These are phyloP conservation scores for Haemorhous mexicanus DNA, from an alignment of 2,113 vertebrate genomes.

Conservation along the genomic window DNA sequence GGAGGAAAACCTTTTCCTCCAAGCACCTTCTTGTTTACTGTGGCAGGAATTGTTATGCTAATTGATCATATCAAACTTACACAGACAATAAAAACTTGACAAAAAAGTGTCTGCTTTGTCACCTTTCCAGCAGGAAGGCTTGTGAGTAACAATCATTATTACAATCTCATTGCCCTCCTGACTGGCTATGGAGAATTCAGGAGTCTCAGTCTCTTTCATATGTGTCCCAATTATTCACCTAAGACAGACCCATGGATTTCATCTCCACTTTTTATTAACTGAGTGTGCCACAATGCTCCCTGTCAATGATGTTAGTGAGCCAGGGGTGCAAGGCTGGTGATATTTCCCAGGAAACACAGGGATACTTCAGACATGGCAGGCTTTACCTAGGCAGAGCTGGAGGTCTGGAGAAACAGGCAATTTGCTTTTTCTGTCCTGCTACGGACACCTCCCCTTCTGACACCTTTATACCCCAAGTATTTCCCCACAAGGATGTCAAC, in stretches of 20 bases:
- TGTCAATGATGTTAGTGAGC: background rate
- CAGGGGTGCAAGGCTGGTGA: background rate
- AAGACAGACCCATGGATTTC: background rate
- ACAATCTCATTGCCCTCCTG: background rate
- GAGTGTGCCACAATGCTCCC: background rate
- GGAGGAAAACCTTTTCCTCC: background rate
- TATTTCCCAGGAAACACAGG: background rate
- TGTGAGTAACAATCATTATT: background rate
- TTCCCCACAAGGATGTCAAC: background rate
- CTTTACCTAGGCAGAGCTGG: too few species aligned
- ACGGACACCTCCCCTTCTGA: background rate
- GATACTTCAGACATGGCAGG: accelerated
- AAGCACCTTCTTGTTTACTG: background rate
- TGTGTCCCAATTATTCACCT: background rate
- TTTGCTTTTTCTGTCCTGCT: background rate
- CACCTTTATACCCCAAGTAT: background rate
- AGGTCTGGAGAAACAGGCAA: background rate
- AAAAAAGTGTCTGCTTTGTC: background rate
- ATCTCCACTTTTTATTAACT: background rate
- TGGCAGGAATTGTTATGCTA: background rate
- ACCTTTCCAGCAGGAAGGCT: background rate
- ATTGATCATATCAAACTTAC: background rate
- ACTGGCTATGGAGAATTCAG: accelerated
- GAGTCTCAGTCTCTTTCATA: background rate
- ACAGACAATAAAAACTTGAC: background rate